Conservation (phyloP, 2,113 vertebrate genomes). For the Oxyura jamaicensis region DNA sequence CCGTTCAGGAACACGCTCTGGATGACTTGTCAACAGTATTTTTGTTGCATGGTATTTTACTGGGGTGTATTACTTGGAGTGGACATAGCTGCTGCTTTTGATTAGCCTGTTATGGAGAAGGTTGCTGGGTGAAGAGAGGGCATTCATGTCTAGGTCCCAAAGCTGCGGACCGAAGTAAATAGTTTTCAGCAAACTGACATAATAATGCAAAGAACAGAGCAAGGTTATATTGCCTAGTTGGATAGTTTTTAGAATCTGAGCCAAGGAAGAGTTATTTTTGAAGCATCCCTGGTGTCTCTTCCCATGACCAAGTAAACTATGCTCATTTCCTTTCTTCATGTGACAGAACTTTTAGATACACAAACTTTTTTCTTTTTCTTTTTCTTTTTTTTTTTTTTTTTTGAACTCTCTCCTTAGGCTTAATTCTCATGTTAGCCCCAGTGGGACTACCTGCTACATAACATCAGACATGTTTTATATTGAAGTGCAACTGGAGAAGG, state of each 20-base stretch:
- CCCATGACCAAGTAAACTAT: neutral
- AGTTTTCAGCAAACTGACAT: neutral
- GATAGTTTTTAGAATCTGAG: neutral
- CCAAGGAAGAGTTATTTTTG: constrained; percentile 32
- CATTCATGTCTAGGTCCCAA: neutral
- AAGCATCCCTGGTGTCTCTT: neutral
- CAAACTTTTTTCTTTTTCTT: neutral
- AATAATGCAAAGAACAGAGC: neutral
- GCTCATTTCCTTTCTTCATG: neutral
- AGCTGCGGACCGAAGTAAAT: neutral
- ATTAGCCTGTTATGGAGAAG: neutral
- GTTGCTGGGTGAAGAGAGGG: neutral
- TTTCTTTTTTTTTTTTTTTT: neutral
- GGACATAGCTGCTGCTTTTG: neutral
- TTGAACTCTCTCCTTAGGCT: constrained; percentile 71
- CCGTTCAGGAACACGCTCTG: neutral
- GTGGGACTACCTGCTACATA: constrained; percentile 83
- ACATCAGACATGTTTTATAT: constrained; percentile 86
- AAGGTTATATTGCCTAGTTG: neutral
- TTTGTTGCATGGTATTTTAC: neutral
- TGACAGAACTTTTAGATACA: neutral
- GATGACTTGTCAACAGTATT: neutral
- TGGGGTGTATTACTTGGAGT: neutral
- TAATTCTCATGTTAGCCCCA: constrained; percentile 77
- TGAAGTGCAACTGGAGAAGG: constrained; percentile 81